Conservation (phyloP, 1,140 invertebrate species). For the Hypothenemus hampei region DNA sequence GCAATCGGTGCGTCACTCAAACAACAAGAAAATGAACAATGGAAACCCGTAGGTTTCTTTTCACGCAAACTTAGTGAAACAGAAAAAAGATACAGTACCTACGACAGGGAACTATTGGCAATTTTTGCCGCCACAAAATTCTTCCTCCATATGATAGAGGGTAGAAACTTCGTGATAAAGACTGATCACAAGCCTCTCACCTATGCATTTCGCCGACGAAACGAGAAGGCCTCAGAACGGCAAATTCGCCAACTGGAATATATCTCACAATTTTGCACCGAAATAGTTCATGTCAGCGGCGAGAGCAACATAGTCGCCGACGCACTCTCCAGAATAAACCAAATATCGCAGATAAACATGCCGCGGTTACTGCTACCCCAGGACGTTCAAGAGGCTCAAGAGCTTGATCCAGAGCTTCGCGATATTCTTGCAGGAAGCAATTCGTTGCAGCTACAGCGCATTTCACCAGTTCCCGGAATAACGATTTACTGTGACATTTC, state of each 20-base stretch:
- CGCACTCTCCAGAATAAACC: too few relatives aligned
- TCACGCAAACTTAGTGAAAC: conserved; percentile 38
- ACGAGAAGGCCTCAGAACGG: conserved; percentile 29
- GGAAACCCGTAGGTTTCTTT: conserved; percentile 46
- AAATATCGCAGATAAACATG: too few relatives aligned
- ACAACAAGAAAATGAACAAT: conserved; percentile 31
- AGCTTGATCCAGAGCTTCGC: neutral
- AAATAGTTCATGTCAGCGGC: conserved; percentile 41
- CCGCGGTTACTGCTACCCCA: conserved; percentile 11
- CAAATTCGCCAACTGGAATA: conserved; percentile 38
- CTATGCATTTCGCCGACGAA: conserved; percentile 30
- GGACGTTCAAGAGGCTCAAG: neutral
- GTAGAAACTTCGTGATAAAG: conserved; percentile 32
- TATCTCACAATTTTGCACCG: conserved; percentile 41
- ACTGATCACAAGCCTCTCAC: conserved; percentile 22
- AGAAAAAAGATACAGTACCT: conserved; percentile 38
- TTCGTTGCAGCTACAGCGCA: neutral
- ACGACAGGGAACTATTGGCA: conserved; percentile 41
- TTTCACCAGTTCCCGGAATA: neutral
- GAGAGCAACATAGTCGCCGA: conserved; percentile 37
- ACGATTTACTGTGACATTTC: neutral
- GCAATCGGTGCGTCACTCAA: conserved; percentile 37
- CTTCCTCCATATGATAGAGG: conserved; percentile 35
- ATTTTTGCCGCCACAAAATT: conserved; percentile 4
- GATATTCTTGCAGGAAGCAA: neutral